A percentile compares a stretch with the other conserved stretches of the same genome.
These are phyloP conservation scores for Magallana angulata DNA, from an alignment of 1,140 invertebrate genomes.

Conservation along the genomic window DNA sequence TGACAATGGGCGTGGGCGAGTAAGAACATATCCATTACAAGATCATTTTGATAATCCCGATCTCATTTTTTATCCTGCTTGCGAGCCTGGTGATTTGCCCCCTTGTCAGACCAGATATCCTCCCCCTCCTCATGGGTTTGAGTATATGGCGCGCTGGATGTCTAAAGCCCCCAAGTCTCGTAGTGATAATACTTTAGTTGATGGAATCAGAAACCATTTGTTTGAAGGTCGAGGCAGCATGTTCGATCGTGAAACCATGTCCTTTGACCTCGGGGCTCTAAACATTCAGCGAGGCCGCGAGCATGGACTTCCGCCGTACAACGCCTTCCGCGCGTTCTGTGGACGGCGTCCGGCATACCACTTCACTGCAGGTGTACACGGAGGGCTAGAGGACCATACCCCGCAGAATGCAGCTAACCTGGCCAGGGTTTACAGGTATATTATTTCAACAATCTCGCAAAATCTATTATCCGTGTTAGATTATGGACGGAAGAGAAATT, in stretches of 20 bases:
- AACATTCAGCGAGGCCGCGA: constrained; percentile 88
- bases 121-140: neutral
- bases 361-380: neutral
- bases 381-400: neutral
- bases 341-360: constrained; percentile 68
- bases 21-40: neutral
- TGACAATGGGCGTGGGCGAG: neutral
- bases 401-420: neutral
- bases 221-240: constrained; percentile 81
- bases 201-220: constrained; percentile 93
- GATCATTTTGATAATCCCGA: constrained; percentile 25
- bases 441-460: neutral
- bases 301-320: constrained; percentile 86
- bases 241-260: neutral
- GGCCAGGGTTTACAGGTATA: neutral
- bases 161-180: neutral
- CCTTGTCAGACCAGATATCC: no score
- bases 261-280: constrained; percentile 79
- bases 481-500: neutral
- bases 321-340: constrained; percentile 51
- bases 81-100: no score
- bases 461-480: neutral
- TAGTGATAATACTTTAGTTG: constrained; percentile 10
- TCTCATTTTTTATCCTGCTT: neutral
- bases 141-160: constrained; percentile 34